phyloP scores from a whole-genome alignment of 2,888 invertebrate genomes.

The Dryobotodes eremita region DNA sequence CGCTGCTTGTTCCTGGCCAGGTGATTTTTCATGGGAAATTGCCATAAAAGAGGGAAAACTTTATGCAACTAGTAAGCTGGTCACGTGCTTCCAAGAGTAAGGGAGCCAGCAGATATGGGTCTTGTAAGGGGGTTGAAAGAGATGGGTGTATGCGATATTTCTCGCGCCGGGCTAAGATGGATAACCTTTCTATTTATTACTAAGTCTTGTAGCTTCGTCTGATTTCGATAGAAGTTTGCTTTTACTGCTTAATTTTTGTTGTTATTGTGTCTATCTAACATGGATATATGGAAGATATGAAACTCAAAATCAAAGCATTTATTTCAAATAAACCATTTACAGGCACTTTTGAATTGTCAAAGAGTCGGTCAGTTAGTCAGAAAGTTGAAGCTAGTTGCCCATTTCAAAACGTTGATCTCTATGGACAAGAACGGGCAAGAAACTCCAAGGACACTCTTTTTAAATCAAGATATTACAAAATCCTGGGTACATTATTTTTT shows the following conservation, averaged over 20 bases:
- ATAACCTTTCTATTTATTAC: conserved; percentile 75
- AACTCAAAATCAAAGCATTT: too few relatives aligned
- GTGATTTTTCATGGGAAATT: conserved; percentile 87
- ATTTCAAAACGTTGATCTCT: too few relatives aligned
- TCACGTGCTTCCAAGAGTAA: conserved; percentile 80
- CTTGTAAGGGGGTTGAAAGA: conserved; percentile 54
- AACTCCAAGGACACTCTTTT: too few relatives aligned
- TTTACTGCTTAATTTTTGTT: conserved; percentile 36
- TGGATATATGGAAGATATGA: not conserved
- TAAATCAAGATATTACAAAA: too few relatives aligned
- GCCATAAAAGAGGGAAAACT: conserved; percentile 83
- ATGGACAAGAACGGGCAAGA: too few relatives aligned
- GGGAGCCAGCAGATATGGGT: conserved; percentile 60
- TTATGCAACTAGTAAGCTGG: conserved; percentile 79
- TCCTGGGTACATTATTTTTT: too few relatives aligned
- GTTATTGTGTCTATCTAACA: conserved; percentile 13
- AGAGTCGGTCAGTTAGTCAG: too few relatives aligned
- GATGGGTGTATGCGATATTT: conserved; percentile 70
- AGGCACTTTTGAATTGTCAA: too few relatives aligned
- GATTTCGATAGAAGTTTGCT: conserved; percentile 49
- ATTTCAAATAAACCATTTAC: too few relatives aligned
- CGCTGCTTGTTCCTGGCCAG: conserved; percentile 75
- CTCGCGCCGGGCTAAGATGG: conserved; percentile 72
- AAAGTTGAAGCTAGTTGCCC: too few relatives aligned
- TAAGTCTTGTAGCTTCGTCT: conserved; percentile 53